Base-by-base conservation (phyloP, 2,797 vertebrate genomes). In the Macropus fuliginosus region DNA sequence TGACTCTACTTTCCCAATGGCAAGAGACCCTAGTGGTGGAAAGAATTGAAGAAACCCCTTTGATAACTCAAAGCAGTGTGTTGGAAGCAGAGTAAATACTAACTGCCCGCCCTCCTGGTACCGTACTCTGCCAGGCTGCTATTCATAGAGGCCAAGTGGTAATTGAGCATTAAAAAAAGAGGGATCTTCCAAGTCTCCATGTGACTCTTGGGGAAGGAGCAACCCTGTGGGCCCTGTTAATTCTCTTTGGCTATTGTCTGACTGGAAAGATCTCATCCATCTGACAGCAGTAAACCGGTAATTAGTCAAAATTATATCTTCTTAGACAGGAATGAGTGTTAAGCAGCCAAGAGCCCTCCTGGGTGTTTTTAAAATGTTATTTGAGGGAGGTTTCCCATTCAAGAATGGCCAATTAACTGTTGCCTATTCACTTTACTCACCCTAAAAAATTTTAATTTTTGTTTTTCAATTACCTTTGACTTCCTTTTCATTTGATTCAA, bases 261-360 rank as follows among this genome's bases (percentile, higher is more conserved):
- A 40, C 74, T 81, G 74, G 74, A 87, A 46, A 87, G 40, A 87
- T 87, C 74, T 50, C 81, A 50, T 87, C 74, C 40, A 87, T 87
- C 40, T 92, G n/a, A 57, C n/a, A 91, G 90, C 55, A 97, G 93
- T 89, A 95, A 95, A 96, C 92, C 34, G 94, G 28, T 95, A 96
- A 97, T 97, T 93, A 98, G 98, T 97, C 96, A 95, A 57, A 4
- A 98, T 98, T 95, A 97, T 96, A 97, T 97, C 94, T 95, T 96
- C 94, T 89, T 57, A 97, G 96, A 97, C 96, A 97, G 57, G 40
- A 93, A 96, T 94, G 87, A 55, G 90, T 93, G 40, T 93, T 54
- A 93, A 95, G 59, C 97, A 96, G 95, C 95, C 95, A 97, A 55
- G 13, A 94, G 90, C 92, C 92, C 93, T 0, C 95, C 62, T 94